Base-by-base conservation (phyloP, 1,140 invertebrate genomes). In the Drosophila pruinosa region DNA sequence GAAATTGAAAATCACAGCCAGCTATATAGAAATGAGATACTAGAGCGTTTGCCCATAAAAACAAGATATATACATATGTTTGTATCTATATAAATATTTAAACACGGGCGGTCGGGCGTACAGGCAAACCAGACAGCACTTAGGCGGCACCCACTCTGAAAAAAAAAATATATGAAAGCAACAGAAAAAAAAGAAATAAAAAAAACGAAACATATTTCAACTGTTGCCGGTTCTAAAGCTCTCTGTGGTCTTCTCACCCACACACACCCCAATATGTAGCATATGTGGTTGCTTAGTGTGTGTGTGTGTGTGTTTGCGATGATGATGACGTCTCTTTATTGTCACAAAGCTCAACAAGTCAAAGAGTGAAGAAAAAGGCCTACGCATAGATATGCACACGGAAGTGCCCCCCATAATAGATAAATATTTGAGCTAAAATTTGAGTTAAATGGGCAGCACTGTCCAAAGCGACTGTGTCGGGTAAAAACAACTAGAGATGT, bases 1-100 rank as follows among this genome's bases (percentile, higher is more conserved):
- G 61, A 86, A 83, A 86, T 74, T 72, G 71, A 82, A 82, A 82
- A 82, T 82, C 78, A 83, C 56, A 75, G 63, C 45, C 64, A 63
- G 64, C 64, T 63, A 64, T 41, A 41, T 41, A 47, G 72, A 85
- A 85, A 86, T 86, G 81, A 85, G 81, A 85, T 85, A 85, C 80
- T 85, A 86, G 63, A 76, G 63, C 64, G 63, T 78, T 82, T 79
- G 64, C 73, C 76, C 80, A 85, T 85, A 86, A 85, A 86, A 85
- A 78, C 65, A 63, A 83, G 62, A 79, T 75, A 76, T 57, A 79
- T 15, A 28, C 28, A 43, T 45, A 26, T 50, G n/a, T 70, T 59
- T 58, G 52, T 64, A 68, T 67, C 59, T 75, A 71, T 76, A 76
- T 65, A 85, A 79, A 83, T 85, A 79, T 82, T 82, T 75, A 82